Conservation (phyloP, 2,113 vertebrate genomes). For the Bolborhynchus lineola region DNA sequence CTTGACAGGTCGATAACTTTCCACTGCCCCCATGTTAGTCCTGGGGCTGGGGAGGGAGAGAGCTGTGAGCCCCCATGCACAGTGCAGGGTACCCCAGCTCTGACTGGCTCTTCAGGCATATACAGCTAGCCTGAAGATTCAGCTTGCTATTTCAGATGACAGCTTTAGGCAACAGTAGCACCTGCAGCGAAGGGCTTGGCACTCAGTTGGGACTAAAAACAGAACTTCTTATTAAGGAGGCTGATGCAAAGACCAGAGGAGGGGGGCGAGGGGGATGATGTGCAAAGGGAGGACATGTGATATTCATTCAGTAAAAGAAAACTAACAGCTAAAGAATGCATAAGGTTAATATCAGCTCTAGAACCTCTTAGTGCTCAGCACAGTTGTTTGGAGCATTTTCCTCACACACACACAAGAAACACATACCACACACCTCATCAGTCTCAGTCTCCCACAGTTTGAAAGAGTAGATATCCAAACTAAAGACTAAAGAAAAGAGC, state of each 20-base stretch:
- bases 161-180: not conserved
- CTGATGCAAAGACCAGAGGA: constrained; percentile 30
- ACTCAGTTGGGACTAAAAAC: constrained; percentile 32
- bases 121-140: not conserved
- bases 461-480: not conserved
- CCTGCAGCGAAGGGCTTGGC: not conserved
- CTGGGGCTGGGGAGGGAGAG: not conserved
- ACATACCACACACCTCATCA: not conserved
- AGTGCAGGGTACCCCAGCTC: not conserved
- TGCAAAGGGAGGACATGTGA: not conserved
- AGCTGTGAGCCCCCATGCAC: not conserved
- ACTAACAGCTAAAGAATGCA: not conserved
- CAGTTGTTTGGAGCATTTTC: not conserved
- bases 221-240: constrained; percentile 48
- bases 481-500: not conserved
- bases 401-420: not conserved
- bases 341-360: not conserved
- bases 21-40: not conserved
- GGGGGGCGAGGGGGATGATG: not conserved
- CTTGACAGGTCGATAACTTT: not conserved
- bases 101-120: not conserved
- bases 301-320: constrained; percentile 56
- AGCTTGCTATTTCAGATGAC: not conserved
- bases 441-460: not conserved
- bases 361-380: not conserved